Conservation (phyloP, 2,113 vertebrate species). For the Salvelinus alpinus region DNA sequence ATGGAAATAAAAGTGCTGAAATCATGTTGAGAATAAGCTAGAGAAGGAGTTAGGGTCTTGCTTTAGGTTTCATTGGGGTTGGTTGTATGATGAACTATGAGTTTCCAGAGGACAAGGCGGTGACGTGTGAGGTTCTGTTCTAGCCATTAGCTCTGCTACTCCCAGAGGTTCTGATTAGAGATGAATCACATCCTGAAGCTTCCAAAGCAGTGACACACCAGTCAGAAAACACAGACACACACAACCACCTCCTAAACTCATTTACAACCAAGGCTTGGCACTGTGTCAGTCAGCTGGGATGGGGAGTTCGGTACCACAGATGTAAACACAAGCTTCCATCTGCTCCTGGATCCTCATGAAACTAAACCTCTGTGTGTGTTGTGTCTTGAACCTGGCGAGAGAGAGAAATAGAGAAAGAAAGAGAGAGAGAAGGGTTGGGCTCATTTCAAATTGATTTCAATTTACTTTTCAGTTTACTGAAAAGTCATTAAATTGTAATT, state of each 20-base stretch:
- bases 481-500: too few relatives aligned
- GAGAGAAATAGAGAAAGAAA: not conserved
- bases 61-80: not conserved
- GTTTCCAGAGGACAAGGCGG: not conserved
- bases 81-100: too few relatives aligned
- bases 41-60: too few relatives aligned
- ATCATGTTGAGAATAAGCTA: too few relatives aligned
- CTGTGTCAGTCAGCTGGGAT: too few relatives aligned
- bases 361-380: not conserved
- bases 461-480: too few relatives aligned
- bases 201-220: conserved; percentile 25
- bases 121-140: conserved; percentile 6
- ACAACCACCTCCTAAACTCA: not conserved
- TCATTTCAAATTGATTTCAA: not conserved
- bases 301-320: not conserved
- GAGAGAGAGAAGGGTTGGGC: not conserved
- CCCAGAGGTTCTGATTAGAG: conserved; percentile 40
- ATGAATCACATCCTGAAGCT: conserved; percentile 49
- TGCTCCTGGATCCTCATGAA: conserved; percentile 1
- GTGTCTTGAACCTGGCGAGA: too few relatives aligned
- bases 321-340: conserved; percentile 19
- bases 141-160: not conserved
- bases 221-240: conserved; percentile 5
- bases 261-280: too few relatives aligned
- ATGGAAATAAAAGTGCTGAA: too few relatives aligned